These are phyloP conservation scores for Caprella mutica DNA, from an alignment of 2,888 invertebrate species.

Conservation along the genomic window DNA sequence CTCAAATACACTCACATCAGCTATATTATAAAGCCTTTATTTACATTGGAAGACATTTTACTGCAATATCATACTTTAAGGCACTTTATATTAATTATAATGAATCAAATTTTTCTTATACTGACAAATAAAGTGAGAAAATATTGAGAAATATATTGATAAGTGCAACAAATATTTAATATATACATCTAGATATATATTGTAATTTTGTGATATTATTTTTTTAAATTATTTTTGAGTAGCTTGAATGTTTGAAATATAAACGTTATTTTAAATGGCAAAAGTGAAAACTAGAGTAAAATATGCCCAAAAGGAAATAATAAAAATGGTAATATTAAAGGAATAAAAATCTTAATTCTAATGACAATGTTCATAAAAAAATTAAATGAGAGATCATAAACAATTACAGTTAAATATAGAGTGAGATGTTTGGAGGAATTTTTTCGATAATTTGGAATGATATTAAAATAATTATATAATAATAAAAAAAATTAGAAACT, in stretches of 20 bases:
- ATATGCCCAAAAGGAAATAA: background rate
- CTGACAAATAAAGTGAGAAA: slow-evolving; percentile 1
- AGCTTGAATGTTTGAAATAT: no score
- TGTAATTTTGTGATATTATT: background rate
- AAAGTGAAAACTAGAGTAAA: no score
- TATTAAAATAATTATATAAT: no score
- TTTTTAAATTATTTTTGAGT: background rate
- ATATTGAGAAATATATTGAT: slow-evolving; percentile 15
- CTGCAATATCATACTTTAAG: background rate
- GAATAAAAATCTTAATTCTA: slow-evolving; percentile 2
- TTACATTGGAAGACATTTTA: no score
- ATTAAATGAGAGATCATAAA: no score
- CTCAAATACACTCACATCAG: no score
- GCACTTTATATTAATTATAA: background rate
- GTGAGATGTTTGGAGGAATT: no score
- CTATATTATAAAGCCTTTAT: no score
- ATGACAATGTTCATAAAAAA: background rate
- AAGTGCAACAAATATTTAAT: slow-evolving; percentile 6
- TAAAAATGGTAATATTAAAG: background rate
- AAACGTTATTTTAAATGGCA: no score
- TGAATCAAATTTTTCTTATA: background rate
- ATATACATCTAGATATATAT: slow-evolving; percentile 9
- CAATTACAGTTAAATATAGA: no score
- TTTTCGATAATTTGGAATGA: no score
- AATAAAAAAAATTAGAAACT: no score